Evolutionary conservation across 1,140 invertebrate genomes (phyloP).

Genomic region (Venturia canescens): DNA sequence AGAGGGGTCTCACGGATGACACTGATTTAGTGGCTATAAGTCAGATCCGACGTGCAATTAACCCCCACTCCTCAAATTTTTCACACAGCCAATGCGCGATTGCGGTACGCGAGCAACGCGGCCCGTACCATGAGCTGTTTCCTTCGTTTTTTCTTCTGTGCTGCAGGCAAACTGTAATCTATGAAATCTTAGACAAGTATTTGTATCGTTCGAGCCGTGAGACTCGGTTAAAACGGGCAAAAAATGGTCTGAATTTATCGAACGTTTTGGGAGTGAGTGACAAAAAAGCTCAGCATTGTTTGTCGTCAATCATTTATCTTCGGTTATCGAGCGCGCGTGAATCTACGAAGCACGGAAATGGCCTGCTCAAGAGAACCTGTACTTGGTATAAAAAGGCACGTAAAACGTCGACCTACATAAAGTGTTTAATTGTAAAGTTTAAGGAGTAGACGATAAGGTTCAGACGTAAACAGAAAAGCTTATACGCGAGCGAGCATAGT

Average conservation of each 20-base stretch:
- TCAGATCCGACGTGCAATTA: conserved; percentile 73
- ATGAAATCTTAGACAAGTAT: neutral
- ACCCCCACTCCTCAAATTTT: conserved; percentile 54
- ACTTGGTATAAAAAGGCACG: too few relatives aligned
- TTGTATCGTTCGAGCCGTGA: neutral
- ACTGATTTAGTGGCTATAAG: conserved; percentile 74
- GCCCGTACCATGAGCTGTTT: conserved; percentile 28
- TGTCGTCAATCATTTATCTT: too few relatives aligned
- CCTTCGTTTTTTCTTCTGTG: neutral
- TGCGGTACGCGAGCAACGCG: conserved; percentile 53
- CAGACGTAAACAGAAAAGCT: neutral
- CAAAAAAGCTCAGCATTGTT: too few relatives aligned
- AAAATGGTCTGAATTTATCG: too few relatives aligned
- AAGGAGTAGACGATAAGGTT: neutral
- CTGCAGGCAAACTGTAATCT: neutral
- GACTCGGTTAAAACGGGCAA: too few relatives aligned
- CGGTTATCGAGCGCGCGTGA: too few relatives aligned
- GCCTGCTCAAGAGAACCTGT: neutral
- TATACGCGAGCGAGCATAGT: neutral
- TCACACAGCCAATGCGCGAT: conserved; percentile 54
- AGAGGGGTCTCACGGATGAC: conserved; percentile 55
- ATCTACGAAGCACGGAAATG: neutral
- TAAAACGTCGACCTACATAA: conserved; percentile 9
- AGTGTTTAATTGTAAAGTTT: neutral
- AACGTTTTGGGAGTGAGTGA: too few relatives aligned